phyloP scores from a whole-genome alignment of 2,113 vertebrate genomes.

The Rutilus rutilus region DNA sequence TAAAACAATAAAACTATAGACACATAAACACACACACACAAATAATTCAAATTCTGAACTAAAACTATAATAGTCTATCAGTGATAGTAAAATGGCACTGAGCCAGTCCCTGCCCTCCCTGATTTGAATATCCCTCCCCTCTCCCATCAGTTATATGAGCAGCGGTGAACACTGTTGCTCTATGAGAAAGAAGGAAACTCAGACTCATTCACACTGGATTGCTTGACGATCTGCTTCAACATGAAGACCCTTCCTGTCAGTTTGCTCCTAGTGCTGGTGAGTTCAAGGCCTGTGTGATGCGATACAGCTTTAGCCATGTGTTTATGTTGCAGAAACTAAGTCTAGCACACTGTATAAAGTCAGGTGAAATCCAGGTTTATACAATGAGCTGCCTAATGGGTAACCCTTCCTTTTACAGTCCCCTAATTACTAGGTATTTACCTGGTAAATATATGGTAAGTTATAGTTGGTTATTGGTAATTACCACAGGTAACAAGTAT shows the following conservation, averaged over 20 bases:
- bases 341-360: not conserved
- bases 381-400: too few relatives aligned
- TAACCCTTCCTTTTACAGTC: too few relatives aligned
- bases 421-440: too few relatives aligned
- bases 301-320: not conserved
- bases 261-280: slow-evolving; percentile 63
- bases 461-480: too few relatives aligned
- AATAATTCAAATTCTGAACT: too few relatives aligned
- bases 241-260: slow-evolving; percentile 51
- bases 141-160: not conserved
- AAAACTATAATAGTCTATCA: too few relatives aligned
- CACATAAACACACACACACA: too few relatives aligned
- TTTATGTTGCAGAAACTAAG: not conserved
- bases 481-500: too few relatives aligned
- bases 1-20: too few relatives aligned
- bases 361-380: too few relatives aligned
- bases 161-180: not conserved
- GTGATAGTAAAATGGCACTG: not conserved
- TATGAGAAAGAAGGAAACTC: not conserved
- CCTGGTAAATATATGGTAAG: too few relatives aligned
- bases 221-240: not conserved
- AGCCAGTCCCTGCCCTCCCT: not conserved
- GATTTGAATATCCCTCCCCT: not conserved
- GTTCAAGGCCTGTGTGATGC: slow-evolving; percentile 5
- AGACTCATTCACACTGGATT: not conserved